Conservation (phyloP, 2,888 invertebrate genomes). For the Allacma fusca region DNA sequence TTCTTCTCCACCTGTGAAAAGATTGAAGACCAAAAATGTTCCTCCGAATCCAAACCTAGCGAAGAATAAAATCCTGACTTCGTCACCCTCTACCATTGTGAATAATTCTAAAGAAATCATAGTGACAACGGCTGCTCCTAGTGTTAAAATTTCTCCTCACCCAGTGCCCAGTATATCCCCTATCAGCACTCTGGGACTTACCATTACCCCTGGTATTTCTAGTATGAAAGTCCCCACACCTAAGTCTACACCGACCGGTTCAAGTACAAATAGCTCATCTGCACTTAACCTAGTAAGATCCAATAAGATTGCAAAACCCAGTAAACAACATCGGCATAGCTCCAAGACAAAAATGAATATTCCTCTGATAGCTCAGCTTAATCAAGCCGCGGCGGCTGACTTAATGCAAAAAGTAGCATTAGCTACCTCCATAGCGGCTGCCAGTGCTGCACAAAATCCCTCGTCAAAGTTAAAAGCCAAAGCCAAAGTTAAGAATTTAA, state of each 20-base stretch:
- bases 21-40: constrained; percentile 60
- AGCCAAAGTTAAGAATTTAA: constrained; percentile 17
- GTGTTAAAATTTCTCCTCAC: constrained; percentile 17
- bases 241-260: constrained; percentile 28
- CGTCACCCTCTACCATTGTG: not conserved
- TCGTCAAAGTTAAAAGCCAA: constrained; percentile 5
- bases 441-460: not conserved
- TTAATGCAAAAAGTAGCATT: constrained; percentile 22
- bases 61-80: constrained; percentile 36
- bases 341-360: not conserved
- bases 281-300: constrained; percentile 16
- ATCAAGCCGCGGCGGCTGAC: not conserved
- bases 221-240: constrained; percentile 36
- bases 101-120: constrained; percentile 36
- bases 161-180: constrained; percentile 34
- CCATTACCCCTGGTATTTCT: constrained; percentile 18
- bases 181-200: constrained; percentile 16
- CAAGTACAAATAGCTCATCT: constrained; percentile 4
- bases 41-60: constrained; percentile 56
- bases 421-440: not conserved
- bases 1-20: constrained; percentile 30
- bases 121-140: constrained; percentile 23
- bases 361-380: not conserved
- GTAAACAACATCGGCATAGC: not conserved
- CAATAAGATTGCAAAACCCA: not conserved